Conservation (phyloP, 2,797 vertebrate genomes). For the Sparus aurata region DNA sequence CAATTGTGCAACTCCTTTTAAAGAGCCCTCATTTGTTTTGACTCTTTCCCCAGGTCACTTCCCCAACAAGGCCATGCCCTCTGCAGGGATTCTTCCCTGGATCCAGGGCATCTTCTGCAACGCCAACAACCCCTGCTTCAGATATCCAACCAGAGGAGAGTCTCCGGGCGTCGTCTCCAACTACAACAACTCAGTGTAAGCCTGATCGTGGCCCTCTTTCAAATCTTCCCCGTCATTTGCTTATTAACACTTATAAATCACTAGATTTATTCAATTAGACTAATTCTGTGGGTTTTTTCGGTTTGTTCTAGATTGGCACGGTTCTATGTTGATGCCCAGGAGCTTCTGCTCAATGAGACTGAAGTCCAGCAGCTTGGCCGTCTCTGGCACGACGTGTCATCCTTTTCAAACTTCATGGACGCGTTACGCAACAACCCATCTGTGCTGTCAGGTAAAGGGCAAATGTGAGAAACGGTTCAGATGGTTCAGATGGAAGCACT, state of each 20-base stretch:
- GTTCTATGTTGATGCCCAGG: conserved; percentile 91
- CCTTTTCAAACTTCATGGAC: conserved; percentile 92
- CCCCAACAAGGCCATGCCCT: conserved; percentile 98
- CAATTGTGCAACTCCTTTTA: neutral
- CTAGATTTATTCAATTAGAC: neutral
- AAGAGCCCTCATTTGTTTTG: neutral
- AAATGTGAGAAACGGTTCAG: neutral
- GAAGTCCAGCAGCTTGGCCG: conserved; percentile 86
- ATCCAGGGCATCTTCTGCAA: conserved; percentile 98
- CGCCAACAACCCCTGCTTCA: conserved; percentile 96
- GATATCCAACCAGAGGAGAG: conserved; percentile 90
- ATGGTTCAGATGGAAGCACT: neutral
- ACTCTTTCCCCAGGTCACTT: conserved; percentile 91
- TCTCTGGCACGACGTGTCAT: conserved; percentile 90
- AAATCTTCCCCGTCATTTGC: neutral
- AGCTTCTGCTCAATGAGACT: conserved; percentile 86
- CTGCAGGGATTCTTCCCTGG: conserved; percentile 94
- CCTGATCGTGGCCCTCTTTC: neutral
- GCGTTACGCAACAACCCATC: conserved; percentile 89
- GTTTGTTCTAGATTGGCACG: conserved; percentile 87
- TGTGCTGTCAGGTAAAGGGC: conserved; percentile 86
- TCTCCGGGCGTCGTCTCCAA: conserved; percentile 93
- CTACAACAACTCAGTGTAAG: conserved; percentile 96
- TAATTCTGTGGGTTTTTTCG: neutral
- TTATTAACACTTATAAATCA: neutral